These are phyloP conservation scores for Melanotaenia pygmaea DNA, from an alignment of 2,797 vertebrate species.

Conservation along the genomic window DNA sequence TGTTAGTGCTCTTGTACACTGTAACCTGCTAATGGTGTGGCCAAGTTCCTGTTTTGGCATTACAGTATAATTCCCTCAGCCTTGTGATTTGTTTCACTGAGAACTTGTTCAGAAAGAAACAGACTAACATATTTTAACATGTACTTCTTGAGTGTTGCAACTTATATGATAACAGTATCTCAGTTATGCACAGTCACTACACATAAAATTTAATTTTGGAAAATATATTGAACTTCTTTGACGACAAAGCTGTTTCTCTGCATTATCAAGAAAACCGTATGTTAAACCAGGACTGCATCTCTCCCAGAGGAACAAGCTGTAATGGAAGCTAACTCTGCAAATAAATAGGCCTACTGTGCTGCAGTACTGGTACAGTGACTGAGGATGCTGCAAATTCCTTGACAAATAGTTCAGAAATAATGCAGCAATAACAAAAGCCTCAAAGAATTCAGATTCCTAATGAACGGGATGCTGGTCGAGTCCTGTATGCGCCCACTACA, in stretches of 20 bases:
- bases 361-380: conserved; percentile 61
- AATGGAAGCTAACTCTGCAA: conserved; percentile 52
- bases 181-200: conserved; percentile 8
- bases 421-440: conserved; percentile 79
- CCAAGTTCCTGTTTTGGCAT: neutral
- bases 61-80: neutral
- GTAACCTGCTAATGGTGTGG: conserved; percentile 4
- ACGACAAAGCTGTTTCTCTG: conserved; percentile 22
- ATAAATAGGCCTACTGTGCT: conserved; percentile 73
- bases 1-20: conserved; percentile 17
- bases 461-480: conserved; percentile 69
- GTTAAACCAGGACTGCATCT: conserved; percentile 50
- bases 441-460: conserved; percentile 80
- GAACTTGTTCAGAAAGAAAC: neutral
- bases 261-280: conserved; percentile 32
- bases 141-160: neutral
- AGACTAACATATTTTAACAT: neutral
- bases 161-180: neutral
- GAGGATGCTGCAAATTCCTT: conserved; percentile 79
- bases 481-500: conserved; percentile 48
- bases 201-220: conserved; percentile 14
- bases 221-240: conserved; percentile 9
- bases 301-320: conserved; percentile 37
- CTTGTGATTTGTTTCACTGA: neutral
- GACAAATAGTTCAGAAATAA: conserved; percentile 88